phyloP scores from a whole-genome alignment of 2,888 invertebrate species.

The Platypus cylindrus region DNA sequence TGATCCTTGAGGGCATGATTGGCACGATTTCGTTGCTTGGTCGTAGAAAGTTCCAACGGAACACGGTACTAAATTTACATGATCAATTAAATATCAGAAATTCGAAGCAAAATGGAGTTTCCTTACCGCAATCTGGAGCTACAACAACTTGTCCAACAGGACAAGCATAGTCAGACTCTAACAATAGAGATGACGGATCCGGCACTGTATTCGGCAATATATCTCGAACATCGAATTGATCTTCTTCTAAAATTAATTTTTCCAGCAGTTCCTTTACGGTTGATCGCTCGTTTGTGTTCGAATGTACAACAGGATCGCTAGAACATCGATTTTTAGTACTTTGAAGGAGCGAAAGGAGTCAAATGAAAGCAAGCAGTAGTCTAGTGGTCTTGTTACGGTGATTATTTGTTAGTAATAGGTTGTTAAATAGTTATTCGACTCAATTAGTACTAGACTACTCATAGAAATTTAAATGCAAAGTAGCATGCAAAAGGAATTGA shows the following conservation, averaged over 20 bases:
- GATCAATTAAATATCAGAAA: background rate
- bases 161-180: constrained; percentile 89
- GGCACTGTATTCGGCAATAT: constrained; percentile 90
- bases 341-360: too few relatives aligned
- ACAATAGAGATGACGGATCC: constrained; percentile 74
- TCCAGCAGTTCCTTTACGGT: constrained; percentile 74
- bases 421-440: too few relatives aligned
- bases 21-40: constrained; percentile 60
- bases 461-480: background rate
- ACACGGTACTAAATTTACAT: constrained; percentile 66
- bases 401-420: too few relatives aligned
- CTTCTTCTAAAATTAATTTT: constrained; percentile 82
- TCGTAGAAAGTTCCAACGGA: constrained; percentile 83
- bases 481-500: constrained; percentile 11
- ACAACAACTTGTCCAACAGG: constrained; percentile 87
- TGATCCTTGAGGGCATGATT: constrained; percentile 74
- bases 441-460: too few relatives aligned
- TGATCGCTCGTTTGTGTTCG: constrained; percentile 76
- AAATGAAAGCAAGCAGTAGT: too few relatives aligned
- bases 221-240: constrained; percentile 85
- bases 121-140: constrained; percentile 81
- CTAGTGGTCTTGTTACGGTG: too few relatives aligned
- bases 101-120: background rate
- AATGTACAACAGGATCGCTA: constrained; percentile 81
- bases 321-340: too few relatives aligned